These are phyloP conservation scores for Lochmaea capreae DNA, from an alignment of 2,888 invertebrate genomes.

Conservation along the genomic window DNA sequence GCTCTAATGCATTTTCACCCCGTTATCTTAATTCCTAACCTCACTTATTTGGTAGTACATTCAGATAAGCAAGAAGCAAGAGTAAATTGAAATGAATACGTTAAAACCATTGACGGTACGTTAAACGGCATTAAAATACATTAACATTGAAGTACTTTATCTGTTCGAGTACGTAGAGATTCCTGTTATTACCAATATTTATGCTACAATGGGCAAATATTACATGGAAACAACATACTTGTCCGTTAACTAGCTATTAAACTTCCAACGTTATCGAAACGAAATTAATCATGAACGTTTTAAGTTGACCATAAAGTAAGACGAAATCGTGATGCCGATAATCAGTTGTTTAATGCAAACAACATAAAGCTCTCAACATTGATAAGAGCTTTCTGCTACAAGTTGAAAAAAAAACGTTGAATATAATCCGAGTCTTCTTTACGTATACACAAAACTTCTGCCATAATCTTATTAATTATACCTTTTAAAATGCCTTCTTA, in stretches of 20 bases:
- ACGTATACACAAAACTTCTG: slow-evolving; percentile 35
- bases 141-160: slow-evolving; percentile 13
- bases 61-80: not conserved
- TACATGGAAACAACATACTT: slow-evolving; percentile 62
- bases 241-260: slow-evolving; percentile 63
- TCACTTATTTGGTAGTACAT: slow-evolving; percentile 3
- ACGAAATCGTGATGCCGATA: slow-evolving; percentile 59
- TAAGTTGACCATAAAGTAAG: slow-evolving; percentile 58
- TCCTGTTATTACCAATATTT: slow-evolving; percentile 31
- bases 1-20: not conserved
- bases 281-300: slow-evolving; percentile 61
- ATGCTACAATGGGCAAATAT: slow-evolving; percentile 32
- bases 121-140: slow-evolving; percentile 15
- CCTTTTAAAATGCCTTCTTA: slow-evolving; percentile 44
- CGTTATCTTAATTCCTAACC: slow-evolving; percentile 6
- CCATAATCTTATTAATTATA: slow-evolving; percentile 47
- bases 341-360: slow-evolving; percentile 64
- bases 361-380: slow-evolving; percentile 64
- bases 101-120: slow-evolving; percentile 9
- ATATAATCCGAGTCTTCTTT: slow-evolving; percentile 41
- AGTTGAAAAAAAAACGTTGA: slow-evolving; percentile 41
- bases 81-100: slow-evolving; percentile 11
- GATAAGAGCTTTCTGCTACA: slow-evolving; percentile 49
- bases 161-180: slow-evolving; percentile 8
- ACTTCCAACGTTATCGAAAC: slow-evolving; percentile 60